Conservation (phyloP, 2,797 vertebrate genomes). For the Myotis pilosus region DNA sequence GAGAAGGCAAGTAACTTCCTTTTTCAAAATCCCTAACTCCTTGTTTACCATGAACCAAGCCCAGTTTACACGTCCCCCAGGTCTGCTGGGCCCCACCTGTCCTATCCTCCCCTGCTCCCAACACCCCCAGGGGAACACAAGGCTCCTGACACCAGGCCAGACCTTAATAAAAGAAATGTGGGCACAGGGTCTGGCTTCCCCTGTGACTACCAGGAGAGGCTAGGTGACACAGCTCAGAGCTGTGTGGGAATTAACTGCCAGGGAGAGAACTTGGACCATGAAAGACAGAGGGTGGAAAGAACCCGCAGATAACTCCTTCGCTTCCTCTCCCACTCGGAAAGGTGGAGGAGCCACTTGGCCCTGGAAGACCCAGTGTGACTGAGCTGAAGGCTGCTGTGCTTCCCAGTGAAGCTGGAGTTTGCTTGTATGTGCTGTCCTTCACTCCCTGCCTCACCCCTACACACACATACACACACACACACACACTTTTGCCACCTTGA, state of each 20-base stretch:
- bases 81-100: background rate
- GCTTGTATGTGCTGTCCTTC: background rate
- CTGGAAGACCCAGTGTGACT: background rate
- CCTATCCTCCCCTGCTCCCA: background rate
- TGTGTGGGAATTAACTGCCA: rapidly evolving
- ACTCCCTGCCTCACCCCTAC: too few relatives aligned
- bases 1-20: background rate
- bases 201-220: background rate
- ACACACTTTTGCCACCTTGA: background rate
- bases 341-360: too few relatives aligned
- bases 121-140: background rate
- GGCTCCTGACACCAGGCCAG: background rate
- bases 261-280: background rate
- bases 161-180: background rate
- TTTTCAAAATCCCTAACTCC: background rate
- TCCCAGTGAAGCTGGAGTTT: background rate
- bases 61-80: background rate
- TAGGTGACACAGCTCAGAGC: background rate
- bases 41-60: background rate
- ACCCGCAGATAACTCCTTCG: too few relatives aligned
- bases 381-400: rapidly evolving
- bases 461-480: background rate
- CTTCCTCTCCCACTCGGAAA: background rate
- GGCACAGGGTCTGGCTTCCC: background rate
- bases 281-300: background rate